Evolutionary conservation across 2,113 vertebrate species (phyloP).

Genomic region (Lamprotornis superbus): DNA sequence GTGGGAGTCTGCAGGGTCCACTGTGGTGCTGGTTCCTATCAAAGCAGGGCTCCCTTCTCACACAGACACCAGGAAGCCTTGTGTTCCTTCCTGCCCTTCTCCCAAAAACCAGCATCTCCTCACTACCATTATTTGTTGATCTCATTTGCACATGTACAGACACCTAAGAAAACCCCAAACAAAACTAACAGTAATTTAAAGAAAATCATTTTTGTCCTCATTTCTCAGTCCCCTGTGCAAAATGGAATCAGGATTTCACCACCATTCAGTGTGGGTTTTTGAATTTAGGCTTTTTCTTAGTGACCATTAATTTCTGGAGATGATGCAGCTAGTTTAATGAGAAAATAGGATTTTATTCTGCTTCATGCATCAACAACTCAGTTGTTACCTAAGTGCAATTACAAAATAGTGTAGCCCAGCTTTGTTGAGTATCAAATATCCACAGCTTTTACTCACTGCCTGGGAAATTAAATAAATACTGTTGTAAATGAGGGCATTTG

Average conservation of each 20-base stretch:
- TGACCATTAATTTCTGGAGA: not conserved
- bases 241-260: not conserved
- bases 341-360: not conserved
- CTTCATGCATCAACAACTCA: not conserved
- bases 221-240: not conserved
- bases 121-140: not conserved
- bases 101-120: not conserved
- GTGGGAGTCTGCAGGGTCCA: not conserved
- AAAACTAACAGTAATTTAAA: not conserved
- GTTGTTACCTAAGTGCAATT: not conserved
- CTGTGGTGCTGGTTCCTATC: not conserved
- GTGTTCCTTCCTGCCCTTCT: not conserved
- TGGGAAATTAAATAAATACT: not conserved
- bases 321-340: not conserved
- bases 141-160: not conserved
- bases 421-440: not conserved
- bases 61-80: not conserved
- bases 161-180: not conserved
- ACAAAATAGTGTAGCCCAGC: not conserved
- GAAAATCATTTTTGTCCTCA: not conserved
- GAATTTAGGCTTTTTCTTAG: not conserved
- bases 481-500: not conserved
- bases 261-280: not conserved
- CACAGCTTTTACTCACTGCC: not conserved
- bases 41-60: not conserved